Conservation (phyloP, 1,140 invertebrate genomes). For the Mylabris phalerata region DNA sequence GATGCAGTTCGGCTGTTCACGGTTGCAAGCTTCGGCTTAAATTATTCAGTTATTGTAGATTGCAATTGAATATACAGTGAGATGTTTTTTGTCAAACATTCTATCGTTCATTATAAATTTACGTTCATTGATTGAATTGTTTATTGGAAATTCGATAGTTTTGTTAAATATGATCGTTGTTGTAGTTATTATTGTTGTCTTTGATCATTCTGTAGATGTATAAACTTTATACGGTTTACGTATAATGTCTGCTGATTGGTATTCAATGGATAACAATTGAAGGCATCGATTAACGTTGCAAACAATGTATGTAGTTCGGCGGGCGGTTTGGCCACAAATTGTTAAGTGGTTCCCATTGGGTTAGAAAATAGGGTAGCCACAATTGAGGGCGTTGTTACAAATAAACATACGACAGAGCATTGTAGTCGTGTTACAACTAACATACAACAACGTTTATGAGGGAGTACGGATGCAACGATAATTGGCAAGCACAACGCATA, state of each 20-base stretch:
- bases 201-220: not conserved
- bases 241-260: conserved; percentile 4
- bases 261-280: conserved; percentile 13
- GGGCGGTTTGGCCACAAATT: conserved; percentile 16
- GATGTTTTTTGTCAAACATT: conserved; percentile 2
- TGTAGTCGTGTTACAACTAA: not conserved
- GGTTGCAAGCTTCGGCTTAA: conserved; percentile 1
- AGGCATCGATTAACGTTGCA: conserved; percentile 15
- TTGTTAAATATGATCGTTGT: not conserved
- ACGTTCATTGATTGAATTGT: no score
- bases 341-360: conserved; percentile 19
- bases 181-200: not conserved
- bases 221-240: no score
- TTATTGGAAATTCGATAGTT: not conserved
- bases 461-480: conserved; percentile 9
- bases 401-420: conserved; percentile 14
- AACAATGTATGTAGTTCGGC: conserved; percentile 16
- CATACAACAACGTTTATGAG: not conserved
- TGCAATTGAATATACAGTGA: conserved; percentile 1
- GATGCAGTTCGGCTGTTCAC: conserved; percentile 12
- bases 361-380: conserved; percentile 19
- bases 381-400: conserved; percentile 15
- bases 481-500: conserved; percentile 13
- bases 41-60: conserved; percentile 2
- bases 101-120: no score